Evolutionary conservation across 2,888 invertebrate species (phyloP), one percentile per base, ranked within the genome.

Genomic region (Andrena chrysosceles): DNA sequence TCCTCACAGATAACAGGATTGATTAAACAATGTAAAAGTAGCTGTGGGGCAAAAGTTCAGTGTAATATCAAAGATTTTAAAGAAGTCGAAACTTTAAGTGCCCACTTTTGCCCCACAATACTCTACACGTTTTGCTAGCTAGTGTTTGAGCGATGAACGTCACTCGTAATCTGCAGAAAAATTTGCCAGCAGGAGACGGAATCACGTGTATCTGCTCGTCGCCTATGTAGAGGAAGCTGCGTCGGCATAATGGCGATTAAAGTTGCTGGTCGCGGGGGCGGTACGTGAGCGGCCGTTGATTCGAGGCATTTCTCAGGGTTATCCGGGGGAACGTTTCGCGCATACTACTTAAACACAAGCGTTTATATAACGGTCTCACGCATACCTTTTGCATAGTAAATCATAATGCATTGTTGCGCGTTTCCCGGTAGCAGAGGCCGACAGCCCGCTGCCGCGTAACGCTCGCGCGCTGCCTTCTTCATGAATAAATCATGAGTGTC

Each of bases 401-500:
- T 87, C 78, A 79, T 83, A 80, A 87, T 81, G 87, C 87, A 88
- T 88, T 87, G 88, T 88, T 88, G 84, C 85, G 56, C 81, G 70
- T 73, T 76, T 77, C 63, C 73, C 64, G 79, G 60, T 13, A 20
- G 71, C 48, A 3, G 31, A 20, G 2, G 29, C 16, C 49, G 23
- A 26, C 69, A 66, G 49, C 26, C 35, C 48, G 52, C 69, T 35
- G 48, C 48, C 31, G 16, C 56, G 59, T 29, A 56, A 16, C 26
- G 54, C 49, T 33, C 33, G 74, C 33, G 16, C 23, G 49, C 70
- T 33, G 52, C 62, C 81, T 87, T 83, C 89, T 83, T 86, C 87
- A 87, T 88, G 88, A 88, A 88, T 88, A 88, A 88, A 87, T 88
- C 88, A 88, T 86, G 87, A 88, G 74, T 74, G 78, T 77, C 85